These are phyloP conservation scores for Paramisgurnus dabryanus DNA, from an alignment of 2,113 vertebrate genomes.

Conservation along the genomic window DNA sequence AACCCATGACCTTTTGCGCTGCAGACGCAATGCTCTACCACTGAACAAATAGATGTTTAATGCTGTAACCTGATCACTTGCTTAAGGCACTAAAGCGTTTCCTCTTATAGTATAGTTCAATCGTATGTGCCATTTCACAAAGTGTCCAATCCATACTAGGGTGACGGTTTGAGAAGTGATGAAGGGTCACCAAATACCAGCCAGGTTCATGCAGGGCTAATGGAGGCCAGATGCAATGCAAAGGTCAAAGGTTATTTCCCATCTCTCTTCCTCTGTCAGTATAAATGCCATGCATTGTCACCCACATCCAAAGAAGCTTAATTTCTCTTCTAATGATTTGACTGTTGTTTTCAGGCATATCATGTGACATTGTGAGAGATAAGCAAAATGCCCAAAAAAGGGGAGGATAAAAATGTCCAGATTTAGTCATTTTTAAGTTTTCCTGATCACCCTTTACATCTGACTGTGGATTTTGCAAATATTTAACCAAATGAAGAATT, in stretches of 20 bases:
- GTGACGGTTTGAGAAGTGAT: slow-evolving; percentile 58
- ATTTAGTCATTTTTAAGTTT: too few species aligned
- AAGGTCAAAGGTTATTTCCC: slow-evolving; percentile 47
- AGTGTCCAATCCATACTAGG: slow-evolving; percentile 53
- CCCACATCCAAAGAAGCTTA: slow-evolving; percentile 25
- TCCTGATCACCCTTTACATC: too few species aligned
- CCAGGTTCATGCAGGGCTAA: slow-evolving; percentile 39
- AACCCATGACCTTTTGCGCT: too few species aligned
- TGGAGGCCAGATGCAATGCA: slow-evolving; percentile 49
- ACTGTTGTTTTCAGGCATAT: slow-evolving; percentile 8
- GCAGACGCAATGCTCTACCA: too few species aligned
- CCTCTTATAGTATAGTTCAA: slow-evolving; percentile 51
- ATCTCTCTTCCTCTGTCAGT: slow-evolving; percentile 51
- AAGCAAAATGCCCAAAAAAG: not conserved
- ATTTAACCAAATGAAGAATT: too few species aligned
- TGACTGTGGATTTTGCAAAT: too few species aligned
- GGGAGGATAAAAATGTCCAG: too few species aligned
- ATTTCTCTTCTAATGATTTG: slow-evolving; percentile 26
- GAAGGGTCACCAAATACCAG: slow-evolving; percentile 53
- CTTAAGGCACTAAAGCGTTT: slow-evolving; percentile 63
- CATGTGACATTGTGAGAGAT: slow-evolving; percentile 10
- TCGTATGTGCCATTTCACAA: slow-evolving; percentile 57
- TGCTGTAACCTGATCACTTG: slow-evolving; percentile 64
- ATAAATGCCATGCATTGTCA: slow-evolving; percentile 44
- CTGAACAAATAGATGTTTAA: slow-evolving; percentile 55